A percentile compares a stretch with the other conserved stretches of the same genome.
phyloP scores from a whole-genome alignment of 2,888 invertebrate species.

The Chrysina gloriosa region DNA sequence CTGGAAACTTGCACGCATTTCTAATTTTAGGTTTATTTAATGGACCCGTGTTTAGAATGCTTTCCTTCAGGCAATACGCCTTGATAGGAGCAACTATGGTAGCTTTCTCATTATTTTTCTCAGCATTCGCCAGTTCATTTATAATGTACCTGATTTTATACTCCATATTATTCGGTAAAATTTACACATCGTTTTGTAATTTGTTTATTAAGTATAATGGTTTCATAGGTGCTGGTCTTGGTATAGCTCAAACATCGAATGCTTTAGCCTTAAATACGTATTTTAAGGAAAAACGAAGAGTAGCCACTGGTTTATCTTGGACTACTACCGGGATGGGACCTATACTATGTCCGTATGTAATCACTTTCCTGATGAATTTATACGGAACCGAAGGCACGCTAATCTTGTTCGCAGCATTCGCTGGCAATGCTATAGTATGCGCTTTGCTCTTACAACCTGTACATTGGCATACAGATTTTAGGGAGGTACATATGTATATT shows the following conservation, averaged over 20 bases:
- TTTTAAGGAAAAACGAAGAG: slow-evolving; percentile 76
- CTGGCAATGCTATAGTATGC: slow-evolving; percentile 76
- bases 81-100: slow-evolving; percentile 72
- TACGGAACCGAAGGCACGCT: slow-evolving; percentile 77
- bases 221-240: slow-evolving; percentile 72
- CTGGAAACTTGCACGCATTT: too few relatives aligned
- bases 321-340: slow-evolving; percentile 80
- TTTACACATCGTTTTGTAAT: not conserved
- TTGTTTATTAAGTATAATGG: not conserved
- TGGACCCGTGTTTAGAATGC: slow-evolving; percentile 77
- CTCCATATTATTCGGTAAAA: slow-evolving; percentile 76
- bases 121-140: slow-evolving; percentile 74
- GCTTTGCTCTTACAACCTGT: slow-evolving; percentile 79
- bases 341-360: slow-evolving; percentile 78
- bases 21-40: slow-evolving; percentile 71
- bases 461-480: slow-evolving; percentile 75
- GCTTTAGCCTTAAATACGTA: slow-evolving; percentile 80
- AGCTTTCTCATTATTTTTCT: slow-evolving; percentile 70
- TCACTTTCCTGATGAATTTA: slow-evolving; percentile 71
- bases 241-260: slow-evolving; percentile 76
- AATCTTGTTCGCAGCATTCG: slow-evolving; percentile 74
- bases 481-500: slow-evolving; percentile 47
- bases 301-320: slow-evolving; percentile 79
- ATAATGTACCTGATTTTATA: slow-evolving; percentile 73
- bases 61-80: slow-evolving; percentile 76